phyloP scores from a whole-genome alignment of 1,140 invertebrate genomes.

The Pseudomyrmex cubaensis region DNA sequence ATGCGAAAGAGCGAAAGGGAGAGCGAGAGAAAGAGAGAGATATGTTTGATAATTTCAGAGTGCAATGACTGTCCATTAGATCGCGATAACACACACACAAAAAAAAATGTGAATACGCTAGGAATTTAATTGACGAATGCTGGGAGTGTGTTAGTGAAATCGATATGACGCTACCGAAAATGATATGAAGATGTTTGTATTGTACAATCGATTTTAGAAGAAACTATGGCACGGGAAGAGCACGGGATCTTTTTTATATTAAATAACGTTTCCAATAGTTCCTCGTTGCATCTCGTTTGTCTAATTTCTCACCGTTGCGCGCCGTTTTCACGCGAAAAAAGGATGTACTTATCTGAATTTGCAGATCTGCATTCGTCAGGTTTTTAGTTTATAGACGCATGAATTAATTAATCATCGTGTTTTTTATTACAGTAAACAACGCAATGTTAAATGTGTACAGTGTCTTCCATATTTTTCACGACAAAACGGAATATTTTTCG shows the following conservation, averaged over 20 bases:
- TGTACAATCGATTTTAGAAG: slow-evolving; percentile 67
- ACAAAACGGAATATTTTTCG: slow-evolving; percentile 60
- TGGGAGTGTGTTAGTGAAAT: slow-evolving; percentile 62
- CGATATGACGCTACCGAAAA: slow-evolving; percentile 71
- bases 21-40: slow-evolving; percentile 72
- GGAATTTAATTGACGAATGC: slow-evolving; percentile 62
- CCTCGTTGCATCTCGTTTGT: slow-evolving; percentile 77
- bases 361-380: slow-evolving; percentile 50
- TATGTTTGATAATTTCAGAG: slow-evolving; percentile 80
- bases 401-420: too few relatives aligned
- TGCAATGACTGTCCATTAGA: slow-evolving; percentile 79
- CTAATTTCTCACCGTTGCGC: slow-evolving; percentile 72
- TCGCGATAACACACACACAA: slow-evolving; percentile 63
- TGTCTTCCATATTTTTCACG: slow-evolving; percentile 68
- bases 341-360: slow-evolving; percentile 67
- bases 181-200: slow-evolving; percentile 64
- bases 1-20: slow-evolving; percentile 71
- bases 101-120: slow-evolving; percentile 67
- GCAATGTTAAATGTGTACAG: slow-evolving; percentile 62
- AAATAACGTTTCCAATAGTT: slow-evolving; percentile 79
- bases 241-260: slow-evolving; percentile 80
- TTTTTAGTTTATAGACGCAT: slow-evolving; percentile 50
- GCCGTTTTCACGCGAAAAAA: slow-evolving; percentile 46
- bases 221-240: slow-evolving; percentile 68
- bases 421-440: background rate